Evolutionary conservation across 2,797 vertebrate species (phyloP), one percentile per base, ranked within the genome.

Genomic region (Percopsis omiscomaycus): DNA sequence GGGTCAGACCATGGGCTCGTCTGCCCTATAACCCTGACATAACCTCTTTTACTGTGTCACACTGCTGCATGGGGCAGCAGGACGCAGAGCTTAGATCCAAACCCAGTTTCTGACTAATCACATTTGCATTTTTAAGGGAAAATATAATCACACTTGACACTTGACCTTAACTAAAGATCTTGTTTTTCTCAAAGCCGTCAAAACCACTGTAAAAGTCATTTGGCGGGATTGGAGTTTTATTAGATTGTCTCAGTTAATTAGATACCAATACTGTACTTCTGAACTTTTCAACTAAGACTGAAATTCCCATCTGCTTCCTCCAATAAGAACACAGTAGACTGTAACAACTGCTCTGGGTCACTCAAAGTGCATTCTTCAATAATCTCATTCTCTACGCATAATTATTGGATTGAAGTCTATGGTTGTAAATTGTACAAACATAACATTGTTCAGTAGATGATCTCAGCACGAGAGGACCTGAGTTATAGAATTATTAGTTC

Each of bases 1-100:
- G 71, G 89, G 90, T 90, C 89, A 91, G 84, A 84, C 84, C 59
- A 75, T 80, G 77, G 83, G 78, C 86, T 88, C 84, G 85, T 86
- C 86, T 83, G 81, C 81, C 80, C 60, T 71, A 81, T 90, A 89
- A 88, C 88, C 86, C 80, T 86, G 82, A 74, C 74, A 83, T 89
- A 88, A 90, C 88, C 88, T 80, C 80, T 80, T 77, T 86, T 83
- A 82, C 81, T 72, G 80, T 81, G 87, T 81, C 79, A 65, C 78
- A 77, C 70, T 73, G 73, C 32, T 37, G 32, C 32, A 55, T 53
- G 69, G 63, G 64, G 72, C 67, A 79, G 82, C 71, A 73, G 69
- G 79, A 66, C 59, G 65, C 29, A 55, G 57, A 58, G 45, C 73
- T 61, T 59, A 67, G 52, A 71, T 59, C 64, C 59, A 9, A 69